Base-by-base conservation (phyloP, 2,888 invertebrate species). In the Selenia dentaria region DNA sequence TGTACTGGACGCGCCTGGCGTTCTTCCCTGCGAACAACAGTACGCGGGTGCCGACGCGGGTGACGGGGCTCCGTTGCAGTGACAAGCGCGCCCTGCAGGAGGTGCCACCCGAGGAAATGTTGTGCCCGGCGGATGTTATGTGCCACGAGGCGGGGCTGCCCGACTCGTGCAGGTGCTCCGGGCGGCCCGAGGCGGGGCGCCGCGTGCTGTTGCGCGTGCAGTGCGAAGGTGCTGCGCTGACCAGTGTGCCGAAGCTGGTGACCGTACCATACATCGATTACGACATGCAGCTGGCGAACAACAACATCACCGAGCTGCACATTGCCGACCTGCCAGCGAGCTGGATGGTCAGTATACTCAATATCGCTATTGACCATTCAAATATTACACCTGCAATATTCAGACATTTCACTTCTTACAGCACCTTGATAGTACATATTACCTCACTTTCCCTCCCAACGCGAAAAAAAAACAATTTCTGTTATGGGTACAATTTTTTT, bases 1-100 rank as follows among this genome's bases (percentile, higher is more conserved):
- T 73, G 62, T 89, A 92, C 66, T 93, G 93, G 60, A 86, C 92
- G 26, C 9, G 36, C 20, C 43, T 6, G 0, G 92, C 92, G 18
- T 88, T 66, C 93, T 58, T 92, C 92, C 54, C 16, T n/a, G 6
- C 11, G 6, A 10, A 1, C 2, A 2, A 6, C 10, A 6, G 10
- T 20, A 26, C 20, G 25, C 12, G 14, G 9, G 6, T 9, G 37
- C 32, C 14, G 6, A 8, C 11, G 4, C 26, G 16, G 8, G n/a
- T 6, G 0, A 6, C 3, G 10, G 10, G n/a, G 28, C 27, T 9
- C 10, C 12, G n/a, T 3, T 35, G 35, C 25, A 6, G n/a, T 6
- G 10, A 3, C 10, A 25, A n/a, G 16, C 13, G 6, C 25, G 14
- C 1, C 35, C 10, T 25, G 14, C 14, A 0, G 10, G 35, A 1